These are phyloP conservation scores for Conus betulinus DNA, from an alignment of 1,140 invertebrate genomes.

Conservation along the genomic window DNA sequence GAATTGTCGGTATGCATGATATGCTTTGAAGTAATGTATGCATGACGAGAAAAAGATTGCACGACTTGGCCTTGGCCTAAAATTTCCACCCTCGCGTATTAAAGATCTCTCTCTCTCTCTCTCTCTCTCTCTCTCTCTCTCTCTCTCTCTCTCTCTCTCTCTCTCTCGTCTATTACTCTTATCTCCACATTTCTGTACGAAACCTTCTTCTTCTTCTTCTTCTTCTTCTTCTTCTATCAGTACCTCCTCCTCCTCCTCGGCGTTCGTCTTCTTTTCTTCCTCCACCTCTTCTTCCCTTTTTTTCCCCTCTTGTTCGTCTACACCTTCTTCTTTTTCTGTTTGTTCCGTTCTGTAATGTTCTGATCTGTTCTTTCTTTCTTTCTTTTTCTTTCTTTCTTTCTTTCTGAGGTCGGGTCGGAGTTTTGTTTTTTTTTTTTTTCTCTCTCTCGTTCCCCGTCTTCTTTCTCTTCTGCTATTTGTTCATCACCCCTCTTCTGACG, in stretches of 20 bases:
- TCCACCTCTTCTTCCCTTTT: conserved; percentile 2
- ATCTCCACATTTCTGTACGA: background rate
- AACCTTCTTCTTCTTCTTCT: conserved; percentile 12
- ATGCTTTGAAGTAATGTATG: too few species aligned
- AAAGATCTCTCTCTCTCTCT: too few species aligned
- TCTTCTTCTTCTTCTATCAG: conserved; percentile 5
- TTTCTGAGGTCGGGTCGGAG: background rate
- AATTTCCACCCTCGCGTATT: too few species aligned
- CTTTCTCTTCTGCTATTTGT: background rate
- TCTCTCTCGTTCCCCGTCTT: background rate
- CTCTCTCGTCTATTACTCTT: too few species aligned
- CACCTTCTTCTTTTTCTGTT: background rate
- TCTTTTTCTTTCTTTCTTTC: background rate
- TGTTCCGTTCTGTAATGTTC: background rate
- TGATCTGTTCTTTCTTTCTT: background rate
- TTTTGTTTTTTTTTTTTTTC: background rate
- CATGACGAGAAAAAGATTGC: too few species aligned
- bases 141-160: too few species aligned
- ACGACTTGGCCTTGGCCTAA: too few species aligned
- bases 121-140: too few species aligned
- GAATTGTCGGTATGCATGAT: too few species aligned
- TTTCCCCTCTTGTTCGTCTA: background rate
- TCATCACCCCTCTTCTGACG: too few species aligned
- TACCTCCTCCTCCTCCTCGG: background rate
- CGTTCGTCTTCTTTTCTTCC: background rate